Percentiles rank a stretch among this genome's conserved stretches.
Evolutionary conservation across 2,888 invertebrate species (phyloP).

Genomic region (Priocnemis perturbator): DNA sequence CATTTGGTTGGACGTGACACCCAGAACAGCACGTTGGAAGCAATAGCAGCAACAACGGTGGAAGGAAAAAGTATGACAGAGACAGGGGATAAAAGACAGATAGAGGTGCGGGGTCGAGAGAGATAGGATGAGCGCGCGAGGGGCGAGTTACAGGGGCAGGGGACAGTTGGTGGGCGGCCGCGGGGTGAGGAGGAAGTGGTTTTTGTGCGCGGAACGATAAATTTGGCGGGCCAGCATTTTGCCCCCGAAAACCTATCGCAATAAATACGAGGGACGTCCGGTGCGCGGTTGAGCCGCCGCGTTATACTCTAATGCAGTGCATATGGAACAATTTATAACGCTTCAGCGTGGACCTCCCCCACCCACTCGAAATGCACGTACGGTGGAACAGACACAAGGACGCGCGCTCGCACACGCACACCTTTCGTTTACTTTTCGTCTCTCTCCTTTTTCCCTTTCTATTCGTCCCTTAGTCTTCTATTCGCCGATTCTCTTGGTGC

Average conservation of each 20-base stretch:
- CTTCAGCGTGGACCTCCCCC: constrained; percentile 38
- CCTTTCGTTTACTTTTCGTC: constrained; percentile 7
- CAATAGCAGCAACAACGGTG: too few species aligned
- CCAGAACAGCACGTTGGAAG: too few species aligned
- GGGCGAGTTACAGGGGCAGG: neutral
- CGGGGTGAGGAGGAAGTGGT: constrained; percentile 40
- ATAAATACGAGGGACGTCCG: constrained; percentile 69
- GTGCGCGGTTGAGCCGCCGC: constrained; percentile 57
- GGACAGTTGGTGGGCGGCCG: constrained; percentile 1
- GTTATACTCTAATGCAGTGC: constrained; percentile 70
- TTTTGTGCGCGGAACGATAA: constrained; percentile 66
- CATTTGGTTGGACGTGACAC: neutral
- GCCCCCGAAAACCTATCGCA: constrained; percentile 72
- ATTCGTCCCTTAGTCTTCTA: neutral
- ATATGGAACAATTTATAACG: constrained; percentile 72
- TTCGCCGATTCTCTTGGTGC: too few species aligned
- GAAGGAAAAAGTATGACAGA: too few species aligned
- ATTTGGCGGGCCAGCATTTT: constrained; percentile 67
- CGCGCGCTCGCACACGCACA: neutral
- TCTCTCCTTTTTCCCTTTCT: constrained; percentile 11
- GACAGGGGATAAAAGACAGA: too few species aligned
- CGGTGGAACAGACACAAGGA: too few species aligned
- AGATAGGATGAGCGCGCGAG: neutral
- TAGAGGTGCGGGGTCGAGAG: neutral
- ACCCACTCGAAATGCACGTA: neutral